Percentiles rank a stretch among this genome's conserved stretches.
phyloP scores from a whole-genome alignment of 2,888 invertebrate genomes.

The Microchrysa polita region DNA sequence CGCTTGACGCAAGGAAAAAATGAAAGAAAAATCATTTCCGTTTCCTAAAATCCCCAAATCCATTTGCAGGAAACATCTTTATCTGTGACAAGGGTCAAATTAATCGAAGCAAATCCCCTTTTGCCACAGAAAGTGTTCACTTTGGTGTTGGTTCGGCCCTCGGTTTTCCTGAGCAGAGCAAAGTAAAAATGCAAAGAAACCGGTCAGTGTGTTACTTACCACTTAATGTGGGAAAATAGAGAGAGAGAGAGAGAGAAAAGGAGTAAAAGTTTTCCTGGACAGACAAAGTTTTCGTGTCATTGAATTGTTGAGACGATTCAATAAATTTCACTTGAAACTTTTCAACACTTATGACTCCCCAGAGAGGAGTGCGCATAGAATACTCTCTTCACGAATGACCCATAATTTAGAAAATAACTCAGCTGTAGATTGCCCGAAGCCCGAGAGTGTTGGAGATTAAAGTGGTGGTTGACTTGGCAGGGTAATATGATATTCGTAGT shows the following conservation, averaged over 20 bases:
- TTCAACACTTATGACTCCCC: slow-evolving; percentile 40
- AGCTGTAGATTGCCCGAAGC: background rate
- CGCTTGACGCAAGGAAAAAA: too few species aligned
- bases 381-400: background rate
- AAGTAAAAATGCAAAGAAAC: too few species aligned
- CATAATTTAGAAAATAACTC: slow-evolving; percentile 4
- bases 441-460: too few species aligned
- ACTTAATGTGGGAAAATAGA: slow-evolving; percentile 15
- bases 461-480: background rate
- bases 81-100: slow-evolving; percentile 44
- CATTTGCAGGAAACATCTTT: slow-evolving; percentile 25
- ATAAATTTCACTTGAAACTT: slow-evolving; percentile 42
- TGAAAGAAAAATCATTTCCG: slow-evolving; percentile 27
- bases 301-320: slow-evolving; percentile 35
- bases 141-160: background rate
- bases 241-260: too few species aligned
- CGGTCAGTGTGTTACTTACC: background rate
- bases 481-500: background rate
- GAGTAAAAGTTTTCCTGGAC: slow-evolving; percentile 18
- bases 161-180: too few species aligned
- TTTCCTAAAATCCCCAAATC: slow-evolving; percentile 16
- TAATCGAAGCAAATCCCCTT: slow-evolving; percentile 12
- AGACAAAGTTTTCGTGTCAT: too few species aligned
- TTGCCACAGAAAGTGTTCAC: background rate
- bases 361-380: slow-evolving; percentile 4